Evolutionary conservation across 2,113 vertebrate species (phyloP), one percentile per base, ranked within the genome.

Genomic region (Macroglossus sobrinus): DNA sequence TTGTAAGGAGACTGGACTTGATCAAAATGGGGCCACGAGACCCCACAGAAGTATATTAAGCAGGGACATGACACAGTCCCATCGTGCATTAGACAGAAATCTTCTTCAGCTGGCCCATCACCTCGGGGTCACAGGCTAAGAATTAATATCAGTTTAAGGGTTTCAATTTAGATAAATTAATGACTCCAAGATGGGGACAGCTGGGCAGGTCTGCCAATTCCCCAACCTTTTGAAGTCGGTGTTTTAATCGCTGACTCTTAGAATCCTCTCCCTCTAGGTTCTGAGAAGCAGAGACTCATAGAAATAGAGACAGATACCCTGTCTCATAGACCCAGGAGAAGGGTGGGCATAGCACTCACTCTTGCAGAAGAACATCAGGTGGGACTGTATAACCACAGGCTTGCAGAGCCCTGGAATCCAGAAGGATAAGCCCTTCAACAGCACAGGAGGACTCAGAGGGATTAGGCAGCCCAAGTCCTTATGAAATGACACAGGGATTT

Each of bases 121-220:
- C n/a, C 86, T 50, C 47, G 78, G 82, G 38, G 53, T 85, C 78
- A 21, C 0, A 0, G 50, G 66, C 45, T 61, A 38, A 28, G 47
- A 89, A 80, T 45, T n/a, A 35, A 18, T 47, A 61, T 69, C 80
- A 11, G 30, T 35, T 22, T 38, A 45, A 94, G 57, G 14, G 8
- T 45, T 78, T 93, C 61, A 7, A 7, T 92, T 76, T 74, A 81
- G 91, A 95, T 33, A 61, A 59, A 89, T 71, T 5, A 69, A 33
- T 78, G 78, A 14, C 45, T 69, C 30, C 28, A 7, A 3, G 14
- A 74, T 7, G 79, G 38, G 47, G 66, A 19, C 76, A 55, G 45
- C 47, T 18, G 93, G 75, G 66, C 6, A 63, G 47, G 1, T n/a
- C 43, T 28, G 92, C 68, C 43, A 6, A 6, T 8, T 22, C 18